These are phyloP conservation scores for silkworm (Bombyx mori) DNA, from an alignment of 1,140 invertebrate species.

Conservation along the genomic window ASM3026992v2 NC_085110.1:12488501-12489000, in stretches of 20 bases:
- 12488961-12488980: no score
- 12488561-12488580: conserved; percentile 38
- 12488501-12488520: neutral
- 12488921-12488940: no score
- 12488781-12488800: neutral
- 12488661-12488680: conserved; percentile 35
- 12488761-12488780: conserved; percentile 26
- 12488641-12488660: conserved; percentile 35
- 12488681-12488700: conserved; percentile 64
- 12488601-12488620: conserved; percentile 56
- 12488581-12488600: conserved; percentile 36
- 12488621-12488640: conserved; percentile 67
- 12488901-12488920: no score
- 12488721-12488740: conserved; percentile 65
- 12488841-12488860: no score
- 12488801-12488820: no score
- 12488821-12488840: no score
- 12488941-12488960: no score
- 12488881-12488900: no score
- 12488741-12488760: conserved; percentile 44
- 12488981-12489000: no score
- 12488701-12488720: conserved; percentile 69
- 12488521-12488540: neutral
- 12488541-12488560: conserved; percentile 24
- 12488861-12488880: no score